Evolutionary conservation across 2,113 vertebrate genomes (phyloP).

Genomic region (Halichoerus grypus): DNA sequence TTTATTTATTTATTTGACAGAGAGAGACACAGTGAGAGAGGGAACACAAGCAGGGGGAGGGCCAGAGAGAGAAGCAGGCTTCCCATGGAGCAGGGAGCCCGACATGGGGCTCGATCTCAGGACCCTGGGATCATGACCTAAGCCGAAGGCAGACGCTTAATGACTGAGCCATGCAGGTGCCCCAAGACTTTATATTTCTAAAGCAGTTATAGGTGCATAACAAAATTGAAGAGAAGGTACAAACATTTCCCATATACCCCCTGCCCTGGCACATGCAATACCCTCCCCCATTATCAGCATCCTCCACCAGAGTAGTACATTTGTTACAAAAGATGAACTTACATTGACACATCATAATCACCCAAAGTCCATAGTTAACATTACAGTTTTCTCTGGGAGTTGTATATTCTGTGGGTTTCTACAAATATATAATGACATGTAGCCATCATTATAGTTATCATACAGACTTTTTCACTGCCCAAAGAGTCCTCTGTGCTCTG

Average conservation of each 20-base stretch:
- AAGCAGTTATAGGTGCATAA: not conserved
- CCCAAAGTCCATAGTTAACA: not conserved
- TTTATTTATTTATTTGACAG: too few species aligned
- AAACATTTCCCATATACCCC: not conserved
- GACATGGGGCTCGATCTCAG: too few species aligned
- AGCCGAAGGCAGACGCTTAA: too few species aligned
- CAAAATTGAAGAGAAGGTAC: not conserved
- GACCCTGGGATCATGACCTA: too few species aligned
- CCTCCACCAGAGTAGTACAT: not conserved
- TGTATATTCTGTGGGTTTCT: not conserved
- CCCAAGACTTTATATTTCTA: not conserved
- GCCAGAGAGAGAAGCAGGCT: too few species aligned
- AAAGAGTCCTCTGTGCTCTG: not conserved
- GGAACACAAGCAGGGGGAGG: too few species aligned
- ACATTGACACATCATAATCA: not conserved
- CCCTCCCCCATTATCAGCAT: not conserved
- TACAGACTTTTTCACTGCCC: not conserved
- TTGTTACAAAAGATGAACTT: not conserved
- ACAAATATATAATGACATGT: not conserved
- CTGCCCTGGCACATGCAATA: too few species aligned
- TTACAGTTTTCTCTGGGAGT: not conserved
- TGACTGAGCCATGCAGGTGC: too few species aligned
- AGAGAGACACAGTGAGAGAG: too few species aligned
- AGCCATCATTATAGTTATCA: not conserved
- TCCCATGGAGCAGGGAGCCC: too few species aligned